A percentile compares a stretch with the other conserved stretches of the same genome.
Conservation (phyloP, 2,888 invertebrate genomes). For the Lysandra bellargus region DNA sequence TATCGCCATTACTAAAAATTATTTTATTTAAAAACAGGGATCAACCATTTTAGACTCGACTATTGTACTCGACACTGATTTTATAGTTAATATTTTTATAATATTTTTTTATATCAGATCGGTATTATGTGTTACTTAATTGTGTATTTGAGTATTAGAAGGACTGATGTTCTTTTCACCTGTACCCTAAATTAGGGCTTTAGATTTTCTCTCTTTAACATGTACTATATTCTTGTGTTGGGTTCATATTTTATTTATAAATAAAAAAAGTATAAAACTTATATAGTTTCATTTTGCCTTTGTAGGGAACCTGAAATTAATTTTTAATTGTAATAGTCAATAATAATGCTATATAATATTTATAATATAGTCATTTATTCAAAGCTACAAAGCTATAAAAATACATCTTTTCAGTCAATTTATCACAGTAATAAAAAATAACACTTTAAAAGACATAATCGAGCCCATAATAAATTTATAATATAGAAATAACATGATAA, state of each 20-base stretch:
- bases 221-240: slow-evolving; percentile 75
- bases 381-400: slow-evolving; percentile 53
- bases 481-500: slow-evolving; percentile 27
- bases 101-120: slow-evolving; percentile 32
- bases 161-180: slow-evolving; percentile 77
- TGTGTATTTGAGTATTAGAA: slow-evolving; percentile 73
- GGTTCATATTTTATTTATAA: slow-evolving; percentile 75
- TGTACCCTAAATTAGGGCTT: slow-evolving; percentile 81
- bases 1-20: not conserved
- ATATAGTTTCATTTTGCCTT: slow-evolving; percentile 39
- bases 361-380: slow-evolving; percentile 32
- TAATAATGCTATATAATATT: not conserved
- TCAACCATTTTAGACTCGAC: slow-evolving; percentile 20
- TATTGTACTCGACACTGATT: slow-evolving; percentile 18
- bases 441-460: slow-evolving; percentile 25
- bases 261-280: slow-evolving; percentile 69
- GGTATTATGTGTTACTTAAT: slow-evolving; percentile 45
- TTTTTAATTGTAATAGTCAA: not conserved
- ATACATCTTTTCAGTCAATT: slow-evolving; percentile 62
- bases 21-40: slow-evolving; percentile 18
- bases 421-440: slow-evolving; percentile 62
- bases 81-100: slow-evolving; percentile 31
- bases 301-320: not conserved
- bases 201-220: slow-evolving; percentile 64
- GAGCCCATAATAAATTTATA: not conserved